Conservation (phyloP, 2,797 vertebrate species). For the Sphenopsis melanotis region DNA sequence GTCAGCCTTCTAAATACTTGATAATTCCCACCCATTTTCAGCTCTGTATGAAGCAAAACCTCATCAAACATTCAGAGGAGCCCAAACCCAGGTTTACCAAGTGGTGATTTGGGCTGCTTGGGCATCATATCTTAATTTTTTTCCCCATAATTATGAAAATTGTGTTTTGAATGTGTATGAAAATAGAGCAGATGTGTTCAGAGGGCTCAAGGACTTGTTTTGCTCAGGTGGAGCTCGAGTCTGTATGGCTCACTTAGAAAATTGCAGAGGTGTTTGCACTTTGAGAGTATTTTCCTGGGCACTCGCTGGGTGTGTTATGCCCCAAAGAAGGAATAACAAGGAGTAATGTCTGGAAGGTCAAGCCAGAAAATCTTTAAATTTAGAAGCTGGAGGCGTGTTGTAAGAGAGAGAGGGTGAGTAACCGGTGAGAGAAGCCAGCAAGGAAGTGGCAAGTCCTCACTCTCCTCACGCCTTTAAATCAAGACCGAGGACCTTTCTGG, state of each 20-base stretch:
- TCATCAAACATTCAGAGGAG: not conserved
- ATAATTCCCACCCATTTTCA: not conserved
- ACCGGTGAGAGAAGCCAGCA: not conserved
- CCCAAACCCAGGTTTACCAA: not conserved
- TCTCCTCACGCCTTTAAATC: not conserved
- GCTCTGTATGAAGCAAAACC: not conserved
- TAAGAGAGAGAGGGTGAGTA: constrained; percentile 32
- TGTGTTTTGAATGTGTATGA: not conserved
- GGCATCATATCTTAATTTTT: not conserved
- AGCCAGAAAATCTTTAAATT: constrained; percentile 33
- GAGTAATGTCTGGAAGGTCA: constrained; percentile 40
- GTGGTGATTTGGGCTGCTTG: not conserved
- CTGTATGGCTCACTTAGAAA: not conserved
- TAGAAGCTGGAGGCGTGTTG: constrained; percentile 21
- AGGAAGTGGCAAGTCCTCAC: not conserved
- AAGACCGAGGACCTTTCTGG: not conserved
- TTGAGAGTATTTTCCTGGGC: constrained; percentile 4
- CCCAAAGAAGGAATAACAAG: constrained; percentile 37
- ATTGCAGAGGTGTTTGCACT: not conserved
- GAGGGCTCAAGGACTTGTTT: not conserved
- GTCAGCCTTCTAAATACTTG: not conserved
- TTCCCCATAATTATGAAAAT: not conserved
- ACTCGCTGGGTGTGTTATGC: not conserved
- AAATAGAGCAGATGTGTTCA: not conserved
- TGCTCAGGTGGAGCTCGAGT: not conserved